Evolutionary conservation across 2,113 vertebrate genomes (phyloP).

Genomic region (Triplophysa dalaica): DNA sequence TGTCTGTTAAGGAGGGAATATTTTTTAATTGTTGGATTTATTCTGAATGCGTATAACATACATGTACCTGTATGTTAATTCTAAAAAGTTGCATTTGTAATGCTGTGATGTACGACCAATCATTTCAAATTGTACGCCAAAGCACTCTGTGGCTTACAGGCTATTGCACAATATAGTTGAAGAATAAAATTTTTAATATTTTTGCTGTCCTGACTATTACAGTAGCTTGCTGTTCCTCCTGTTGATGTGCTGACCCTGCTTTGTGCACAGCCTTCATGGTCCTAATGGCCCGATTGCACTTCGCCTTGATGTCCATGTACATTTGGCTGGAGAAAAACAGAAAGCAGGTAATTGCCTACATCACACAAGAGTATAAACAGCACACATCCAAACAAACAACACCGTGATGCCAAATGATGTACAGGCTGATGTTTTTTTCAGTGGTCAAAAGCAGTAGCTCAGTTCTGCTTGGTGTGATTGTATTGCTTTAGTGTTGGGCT

Average conservation of each 20-base stretch:
- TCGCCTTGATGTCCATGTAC: neutral
- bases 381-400: slow-evolving; percentile 25
- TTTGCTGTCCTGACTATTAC: neutral
- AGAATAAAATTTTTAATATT: neutral
- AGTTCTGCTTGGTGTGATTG: neutral
- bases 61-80: no score
- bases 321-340: slow-evolving; percentile 26
- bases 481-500: neutral
- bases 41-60: no score
- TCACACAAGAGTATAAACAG: slow-evolving; percentile 16
- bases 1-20: no score
- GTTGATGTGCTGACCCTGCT: neutral
- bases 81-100: no score
- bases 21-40: no score
- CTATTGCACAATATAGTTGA: no score
- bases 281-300: slow-evolving; percentile 1
- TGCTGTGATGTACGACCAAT: no score
- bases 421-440: slow-evolving; percentile 9
- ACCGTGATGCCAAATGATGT: slow-evolving; percentile 25
- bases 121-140: no score
- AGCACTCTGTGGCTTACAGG: neutral
- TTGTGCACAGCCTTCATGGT: neutral
- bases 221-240: slow-evolving; percentile 5
- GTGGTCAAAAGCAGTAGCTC: neutral
- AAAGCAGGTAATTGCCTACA: slow-evolving; percentile 17